These are phyloP conservation scores for Salmo trutta DNA, from an alignment of 2,797 vertebrate genomes.

Conservation along the genomic window DNA sequence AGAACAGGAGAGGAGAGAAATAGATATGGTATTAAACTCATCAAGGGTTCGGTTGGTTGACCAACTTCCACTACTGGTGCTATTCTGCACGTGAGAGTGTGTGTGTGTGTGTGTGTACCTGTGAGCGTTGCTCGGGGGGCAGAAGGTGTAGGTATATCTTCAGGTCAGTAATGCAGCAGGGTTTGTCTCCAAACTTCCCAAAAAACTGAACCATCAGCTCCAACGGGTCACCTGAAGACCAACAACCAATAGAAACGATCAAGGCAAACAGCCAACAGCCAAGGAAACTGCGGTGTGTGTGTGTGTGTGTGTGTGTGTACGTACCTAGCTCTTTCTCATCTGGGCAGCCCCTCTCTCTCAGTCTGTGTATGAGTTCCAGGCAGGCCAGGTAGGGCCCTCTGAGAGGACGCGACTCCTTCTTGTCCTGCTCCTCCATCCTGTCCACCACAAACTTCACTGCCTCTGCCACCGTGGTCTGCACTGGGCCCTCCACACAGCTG, in stretches of 20 bases:
- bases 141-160: slow-evolving; percentile 92
- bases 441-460: slow-evolving; percentile 88
- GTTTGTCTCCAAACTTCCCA: slow-evolving; percentile 94
- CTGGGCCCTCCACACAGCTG: slow-evolving; percentile 89
- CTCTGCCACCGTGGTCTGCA: slow-evolving; percentile 84
- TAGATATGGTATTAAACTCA: no score
- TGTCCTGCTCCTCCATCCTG: slow-evolving; percentile 79
- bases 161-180: slow-evolving; percentile 96
- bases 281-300: background rate
- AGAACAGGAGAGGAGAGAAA: no score
- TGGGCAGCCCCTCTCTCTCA: slow-evolving; percentile 79
- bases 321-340: slow-evolving; percentile 87
- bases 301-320: background rate
- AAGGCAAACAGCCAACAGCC: background rate
- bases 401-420: slow-evolving; percentile 81
- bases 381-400: slow-evolving; percentile 90
- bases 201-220: slow-evolving; percentile 97
- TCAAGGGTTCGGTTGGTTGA: no score
- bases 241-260: background rate
- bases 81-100: no score
- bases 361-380: slow-evolving; percentile 87
- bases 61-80: no score
- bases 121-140: slow-evolving; percentile 78
- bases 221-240: slow-evolving; percentile 84
- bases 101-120: slow-evolving; percentile 68